These are phyloP conservation scores for Chironomus striatipennis DNA, from an alignment of 1,140 invertebrate species.

Conservation along the genomic window DNA sequence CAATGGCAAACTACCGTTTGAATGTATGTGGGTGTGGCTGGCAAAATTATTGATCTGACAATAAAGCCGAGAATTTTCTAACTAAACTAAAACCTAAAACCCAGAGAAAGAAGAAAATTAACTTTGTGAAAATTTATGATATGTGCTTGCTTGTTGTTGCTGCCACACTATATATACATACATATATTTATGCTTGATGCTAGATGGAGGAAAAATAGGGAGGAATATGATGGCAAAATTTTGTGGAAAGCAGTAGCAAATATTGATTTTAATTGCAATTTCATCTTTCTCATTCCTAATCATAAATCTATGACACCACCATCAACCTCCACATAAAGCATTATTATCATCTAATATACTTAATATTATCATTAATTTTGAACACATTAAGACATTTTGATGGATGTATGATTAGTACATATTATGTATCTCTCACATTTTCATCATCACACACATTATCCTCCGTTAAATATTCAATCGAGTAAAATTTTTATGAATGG, in stretches of 20 bases:
- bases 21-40: conserved; percentile 1
- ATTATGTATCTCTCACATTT: background rate
- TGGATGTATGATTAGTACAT: background rate
- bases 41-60: conserved; percentile 20
- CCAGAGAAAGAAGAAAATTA: conserved; percentile 19
- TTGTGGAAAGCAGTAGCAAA: background rate
- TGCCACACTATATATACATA: too few species aligned
- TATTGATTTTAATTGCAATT: conserved; percentile 23
- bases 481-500: background rate
- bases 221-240: too few species aligned
- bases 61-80: background rate
- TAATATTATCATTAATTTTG: background rate
- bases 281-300: background rate
- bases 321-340: too few species aligned
- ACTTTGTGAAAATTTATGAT: conserved; percentile 23
- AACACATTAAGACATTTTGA: background rate
- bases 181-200: background rate
- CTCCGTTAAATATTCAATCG: too few species aligned
- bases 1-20: background rate
- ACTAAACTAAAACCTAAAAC: background rate
- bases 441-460: too few species aligned
- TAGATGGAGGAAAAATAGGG: too few species aligned
- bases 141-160: background rate
- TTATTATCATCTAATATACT: background rate
- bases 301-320: background rate